These are phyloP conservation scores for Eumaeus atala DNA, from an alignment of 1,140 invertebrate genomes.

Conservation along the genomic window DNA sequence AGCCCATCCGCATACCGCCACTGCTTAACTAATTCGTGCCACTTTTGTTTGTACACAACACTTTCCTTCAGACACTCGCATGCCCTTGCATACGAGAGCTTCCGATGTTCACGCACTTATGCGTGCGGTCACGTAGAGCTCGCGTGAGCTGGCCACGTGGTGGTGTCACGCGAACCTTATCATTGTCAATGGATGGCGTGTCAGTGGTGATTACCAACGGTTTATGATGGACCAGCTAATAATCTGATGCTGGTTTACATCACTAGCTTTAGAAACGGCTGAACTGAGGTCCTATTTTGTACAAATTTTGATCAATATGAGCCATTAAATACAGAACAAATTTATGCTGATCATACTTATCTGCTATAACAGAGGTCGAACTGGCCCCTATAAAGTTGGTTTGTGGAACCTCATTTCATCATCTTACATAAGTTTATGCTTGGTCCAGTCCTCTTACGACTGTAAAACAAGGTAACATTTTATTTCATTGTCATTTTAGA, in stretches of 20 bases:
- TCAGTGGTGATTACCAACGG: constrained; percentile 35
- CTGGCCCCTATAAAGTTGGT: no score
- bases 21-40: no score
- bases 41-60: neutral
- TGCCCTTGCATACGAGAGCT: constrained; percentile 22
- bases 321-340: no score
- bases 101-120: constrained; percentile 28
- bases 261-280: neutral
- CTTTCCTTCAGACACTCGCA: constrained; percentile 16
- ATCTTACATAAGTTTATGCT: no score
- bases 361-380: no score
- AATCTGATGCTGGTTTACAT: neutral
- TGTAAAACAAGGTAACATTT: no score
- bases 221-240: constrained; percentile 22
- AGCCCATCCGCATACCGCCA: no score
- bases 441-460: no score
- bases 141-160: constrained; percentile 32
- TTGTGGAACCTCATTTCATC: no score
- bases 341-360: no score
- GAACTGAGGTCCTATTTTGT: neutral
- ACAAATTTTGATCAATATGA: no score
- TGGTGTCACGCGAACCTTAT: constrained; percentile 27
- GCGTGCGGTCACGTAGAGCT: constrained; percentile 33
- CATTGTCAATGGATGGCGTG: constrained; percentile 40
- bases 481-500: no score